A percentile compares a stretch with the other conserved stretches of the same genome.
Evolutionary conservation across 1,140 invertebrate species (phyloP).

Genomic region (Musca vetustissima): DNA sequence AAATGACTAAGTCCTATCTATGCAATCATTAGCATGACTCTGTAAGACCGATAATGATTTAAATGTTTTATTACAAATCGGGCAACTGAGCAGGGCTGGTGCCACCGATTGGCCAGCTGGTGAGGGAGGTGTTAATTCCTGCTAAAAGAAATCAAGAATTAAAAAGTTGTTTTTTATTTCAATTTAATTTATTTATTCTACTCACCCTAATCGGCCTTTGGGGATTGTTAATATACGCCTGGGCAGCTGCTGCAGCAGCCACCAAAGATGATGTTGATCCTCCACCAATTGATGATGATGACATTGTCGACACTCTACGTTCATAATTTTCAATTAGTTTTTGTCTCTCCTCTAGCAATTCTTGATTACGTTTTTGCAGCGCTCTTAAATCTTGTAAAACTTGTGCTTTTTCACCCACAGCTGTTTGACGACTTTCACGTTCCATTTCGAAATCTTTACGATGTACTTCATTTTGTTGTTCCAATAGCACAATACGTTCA

Average conservation of each 20-base stretch:
- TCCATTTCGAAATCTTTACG: constrained; percentile 67
- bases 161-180: neutral
- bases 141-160: constrained; percentile 23
- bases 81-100: constrained; percentile 54
- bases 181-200: neutral
- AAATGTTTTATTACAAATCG: constrained; percentile 60
- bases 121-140: constrained; percentile 30
- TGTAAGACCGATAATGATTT: constrained; percentile 58
- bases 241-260: constrained; percentile 25
- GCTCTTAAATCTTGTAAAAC: constrained; percentile 59
- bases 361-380: constrained; percentile 61
- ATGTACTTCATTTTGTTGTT: constrained; percentile 59
- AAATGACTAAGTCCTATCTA: constrained; percentile 43
- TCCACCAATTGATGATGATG: no score
- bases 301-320: neutral
- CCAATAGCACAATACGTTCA: constrained; percentile 40
- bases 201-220: constrained; percentile 47
- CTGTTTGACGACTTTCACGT: constrained; percentile 61
- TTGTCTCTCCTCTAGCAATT: constrained; percentile 55
- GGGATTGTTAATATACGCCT: constrained; percentile 28
- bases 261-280: neutral
- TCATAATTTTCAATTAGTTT: constrained; percentile 21
- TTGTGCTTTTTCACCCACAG: constrained; percentile 64
- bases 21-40: constrained; percentile 61
- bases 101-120: constrained; percentile 4